Evolutionary conservation across 2,888 invertebrate species (phyloP), one percentile per base, ranked within the genome.

Genomic region (Drosophila helvetica): DNA sequence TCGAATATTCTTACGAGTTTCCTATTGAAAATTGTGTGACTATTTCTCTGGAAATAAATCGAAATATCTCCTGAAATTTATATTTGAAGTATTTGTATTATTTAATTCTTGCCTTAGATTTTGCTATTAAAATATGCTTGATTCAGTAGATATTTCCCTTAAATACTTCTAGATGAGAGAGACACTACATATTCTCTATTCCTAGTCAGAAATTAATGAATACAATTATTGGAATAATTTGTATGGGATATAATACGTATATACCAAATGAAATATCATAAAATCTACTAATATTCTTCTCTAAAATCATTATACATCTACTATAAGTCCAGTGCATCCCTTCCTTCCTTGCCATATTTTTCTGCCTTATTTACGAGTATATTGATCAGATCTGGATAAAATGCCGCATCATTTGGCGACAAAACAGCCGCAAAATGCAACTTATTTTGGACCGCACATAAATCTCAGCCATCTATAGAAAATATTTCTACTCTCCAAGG

Each of bases 401-500:
- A 71, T 77, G 71, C 47, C 75, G 85, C 85, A 81, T 81, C 67
- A 59, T 66, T 68, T 67, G 67, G n/a, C 38, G n/a, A 38, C 42
- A 25, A 61, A 18, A 15, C 6, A 15, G 46, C 55, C 46, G 55
- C 62, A 22, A 47, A 58, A 64, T 58, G 55, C 58, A 65, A 70
- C 69, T 68, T 53, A 58, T 78, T 78, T 72, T 7, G n/a, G 59
- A 50, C 48, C 60, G 38, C 53, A 63, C 78, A 82, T 82, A 82
- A 82, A 82, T 82, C 83, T 74, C 46, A 15, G 47, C n/a, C 33
- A 61, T 52, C 76, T 70, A 82, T 78, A 76, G 78, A 82, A 74
- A 63, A 53, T 38, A 38, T 38, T 38, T 38, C 15, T 53, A 75
- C 53, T 68, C 76, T 71, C 19, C 18, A 22, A 18, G 52, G 38